Evolutionary conservation across 2,888 invertebrate genomes (phyloP), one percentile per base, ranked within the genome.

Genomic region (Andrena trimmerana): DNA sequence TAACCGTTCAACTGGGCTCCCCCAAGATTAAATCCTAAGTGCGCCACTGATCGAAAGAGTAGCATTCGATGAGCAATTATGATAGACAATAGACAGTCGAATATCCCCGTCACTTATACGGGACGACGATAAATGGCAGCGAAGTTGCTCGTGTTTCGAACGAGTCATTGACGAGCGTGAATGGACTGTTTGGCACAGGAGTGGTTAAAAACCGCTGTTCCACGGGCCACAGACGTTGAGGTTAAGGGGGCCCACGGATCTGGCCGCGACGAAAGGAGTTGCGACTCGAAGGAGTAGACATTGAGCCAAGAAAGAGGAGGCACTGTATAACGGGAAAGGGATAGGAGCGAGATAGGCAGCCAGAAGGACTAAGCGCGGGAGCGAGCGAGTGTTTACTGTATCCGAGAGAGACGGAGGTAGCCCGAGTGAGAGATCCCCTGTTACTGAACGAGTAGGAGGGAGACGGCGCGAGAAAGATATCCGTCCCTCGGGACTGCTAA

Each of bases 161-260:
- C 63, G 42, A 33, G 31, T 2, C 29, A 20, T 48, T n/a, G 48
- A 48, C 24, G 7, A 36, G 27, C 31, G 16, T 36, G 13, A 27
- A 33, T 24, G 36, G 6, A 10, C 63, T 42, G 5, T 54, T 24
- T 54, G n/a, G 13, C 10, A 7, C 50, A 24, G 7, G 24, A 60
- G 27, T 29, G 10, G 20, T 67, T 86, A 83, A 85, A 86, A 82
- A 85, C 57, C 77, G 68, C 70, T 66, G 50, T 48, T 71, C 54
- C 68, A 27, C 63, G 59, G 60, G 71, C 57, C 33, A 54, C 33
- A 73, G 69, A 78, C 78, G 66, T 65, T 36, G 78, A 78, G 78
- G 80, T 85, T 83, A 83, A 83, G 81, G 60, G 67, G 68, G 71
- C 70, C 71, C 67, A 59, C 52, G 70, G 68, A 79, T 71, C 60